A percentile compares a stretch with the other conserved stretches of the same genome.
These are phyloP conservation scores for Nasua narica DNA, from an alignment of 2,797 vertebrate genomes.

Conservation along the genomic window DNA sequence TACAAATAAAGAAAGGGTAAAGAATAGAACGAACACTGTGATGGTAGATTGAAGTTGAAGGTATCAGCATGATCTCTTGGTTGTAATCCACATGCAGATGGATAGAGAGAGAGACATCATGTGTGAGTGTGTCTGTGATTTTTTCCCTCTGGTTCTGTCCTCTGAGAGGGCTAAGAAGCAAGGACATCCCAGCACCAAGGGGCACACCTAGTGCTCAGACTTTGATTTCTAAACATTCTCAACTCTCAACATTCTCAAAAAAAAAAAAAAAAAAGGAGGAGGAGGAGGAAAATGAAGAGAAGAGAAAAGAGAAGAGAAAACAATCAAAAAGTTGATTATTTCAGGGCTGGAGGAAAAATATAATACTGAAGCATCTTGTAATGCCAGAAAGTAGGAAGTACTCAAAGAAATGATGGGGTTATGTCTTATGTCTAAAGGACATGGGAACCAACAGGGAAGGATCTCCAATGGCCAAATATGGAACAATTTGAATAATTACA, in stretches of 20 bases:
- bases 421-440: not conserved
- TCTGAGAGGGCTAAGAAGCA: not conserved
- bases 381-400: not conserved
- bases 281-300: not conserved
- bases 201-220: not conserved
- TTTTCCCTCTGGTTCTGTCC: not conserved
- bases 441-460: not conserved
- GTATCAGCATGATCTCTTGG: not conserved
- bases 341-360: not conserved
- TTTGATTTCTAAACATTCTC: not conserved
- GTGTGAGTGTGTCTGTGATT: not conserved
- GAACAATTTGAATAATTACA: not conserved
- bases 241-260: not conserved
- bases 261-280: not conserved
- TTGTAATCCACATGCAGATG: not conserved
- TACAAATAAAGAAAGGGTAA: not conserved
- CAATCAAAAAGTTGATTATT: not conserved
- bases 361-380: not conserved
- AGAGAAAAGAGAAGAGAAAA: not conserved
- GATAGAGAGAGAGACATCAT: not conserved
- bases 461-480: not conserved
- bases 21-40: not conserved
- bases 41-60: not conserved
- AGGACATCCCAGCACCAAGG: not conserved
- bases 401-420: not conserved